These are phyloP conservation scores for Periophthalmodon schlosseri DNA, from an alignment of 2,113 vertebrate species.

Conservation along the genomic window DNA sequence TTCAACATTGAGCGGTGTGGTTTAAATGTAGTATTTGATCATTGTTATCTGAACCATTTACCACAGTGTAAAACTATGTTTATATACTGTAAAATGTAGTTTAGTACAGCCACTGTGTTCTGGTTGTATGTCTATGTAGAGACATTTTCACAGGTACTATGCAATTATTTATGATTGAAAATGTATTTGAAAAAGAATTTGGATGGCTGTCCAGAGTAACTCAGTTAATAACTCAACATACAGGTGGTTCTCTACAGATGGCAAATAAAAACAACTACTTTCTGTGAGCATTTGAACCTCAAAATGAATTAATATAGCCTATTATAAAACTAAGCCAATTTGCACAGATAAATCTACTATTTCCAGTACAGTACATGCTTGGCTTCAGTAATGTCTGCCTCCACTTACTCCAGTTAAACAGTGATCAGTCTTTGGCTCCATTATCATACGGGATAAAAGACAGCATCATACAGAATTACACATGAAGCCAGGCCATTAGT, in stretches of 20 bases:
- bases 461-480: conserved; percentile 71
- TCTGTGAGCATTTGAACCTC: not conserved
- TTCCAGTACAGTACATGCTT: not conserved
- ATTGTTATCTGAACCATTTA: too few relatives aligned
- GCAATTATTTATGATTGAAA: not conserved
- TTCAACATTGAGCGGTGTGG: too few relatives aligned
- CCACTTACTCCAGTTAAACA: conserved; percentile 55
- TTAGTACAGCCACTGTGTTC: not conserved
- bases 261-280: not conserved
- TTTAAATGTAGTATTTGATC: too few relatives aligned
- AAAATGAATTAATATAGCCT: not conserved
- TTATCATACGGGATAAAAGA: conserved; percentile 62
- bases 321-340: not conserved
- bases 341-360: not conserved
- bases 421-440: conserved; percentile 42
- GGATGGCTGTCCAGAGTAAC: not conserved
- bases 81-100: not conserved
- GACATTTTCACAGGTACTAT: not conserved
- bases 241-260: not conserved
- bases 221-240: not conserved
- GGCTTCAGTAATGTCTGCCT: conserved; percentile 22
- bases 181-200: not conserved
- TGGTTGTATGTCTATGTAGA: not conserved
- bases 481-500: conserved; percentile 74
- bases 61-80: too few relatives aligned